These are phyloP conservation scores for Neodiprion virginianus DNA, from an alignment of 1,140 invertebrate genomes.

Conservation along the genomic window DNA sequence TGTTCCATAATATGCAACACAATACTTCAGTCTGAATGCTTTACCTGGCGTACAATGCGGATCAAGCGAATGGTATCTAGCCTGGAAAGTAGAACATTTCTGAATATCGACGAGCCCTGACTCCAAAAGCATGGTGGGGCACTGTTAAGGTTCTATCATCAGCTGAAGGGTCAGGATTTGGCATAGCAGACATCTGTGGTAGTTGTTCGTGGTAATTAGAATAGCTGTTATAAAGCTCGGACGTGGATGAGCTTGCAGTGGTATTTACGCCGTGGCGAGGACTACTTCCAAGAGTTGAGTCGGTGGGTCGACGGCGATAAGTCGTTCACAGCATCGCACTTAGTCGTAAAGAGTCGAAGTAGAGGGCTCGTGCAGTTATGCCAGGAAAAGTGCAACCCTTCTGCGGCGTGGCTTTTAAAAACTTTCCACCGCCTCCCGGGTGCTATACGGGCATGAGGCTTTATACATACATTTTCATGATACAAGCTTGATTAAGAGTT, in stretches of 20 bases:
- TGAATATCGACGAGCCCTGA: too few species aligned
- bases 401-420: background rate
- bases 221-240: background rate
- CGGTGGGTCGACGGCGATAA: background rate
- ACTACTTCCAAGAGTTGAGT: background rate
- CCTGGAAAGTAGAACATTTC: too few species aligned
- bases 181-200: background rate
- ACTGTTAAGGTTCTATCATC: background rate
- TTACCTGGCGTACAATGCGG: too few species aligned
- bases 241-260: background rate
- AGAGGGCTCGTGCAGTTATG: background rate
- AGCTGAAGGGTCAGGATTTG: background rate
- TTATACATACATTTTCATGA: conserved; percentile 42
- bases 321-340: background rate
- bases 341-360: background rate
- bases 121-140: too few species aligned
- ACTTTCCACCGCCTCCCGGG: background rate
- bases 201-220: background rate
- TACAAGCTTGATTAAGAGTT: conserved; percentile 46
- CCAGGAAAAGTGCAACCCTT: conserved; percentile 1
- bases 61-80: too few species aligned
- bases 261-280: background rate
- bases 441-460: background rate
- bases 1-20: too few species aligned
- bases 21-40: too few species aligned